Evolutionary conservation across 2,888 invertebrate genomes (phyloP).

Genomic region (Nomada ferruginata): DNA sequence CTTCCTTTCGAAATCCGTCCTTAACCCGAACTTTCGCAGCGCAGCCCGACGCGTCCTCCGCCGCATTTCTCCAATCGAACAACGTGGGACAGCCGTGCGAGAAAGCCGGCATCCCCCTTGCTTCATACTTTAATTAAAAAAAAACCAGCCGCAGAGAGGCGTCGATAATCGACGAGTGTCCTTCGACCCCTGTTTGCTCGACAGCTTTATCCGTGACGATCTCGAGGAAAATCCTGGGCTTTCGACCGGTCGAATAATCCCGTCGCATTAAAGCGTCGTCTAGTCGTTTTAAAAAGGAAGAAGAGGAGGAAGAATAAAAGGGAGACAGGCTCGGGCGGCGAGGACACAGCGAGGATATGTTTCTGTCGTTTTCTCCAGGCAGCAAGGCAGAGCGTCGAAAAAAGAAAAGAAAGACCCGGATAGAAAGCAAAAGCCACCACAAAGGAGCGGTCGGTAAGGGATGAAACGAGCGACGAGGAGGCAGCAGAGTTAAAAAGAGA

Average conservation of each 20-base stretch:
- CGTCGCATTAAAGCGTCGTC: constrained; percentile 67
- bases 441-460: constrained; percentile 35
- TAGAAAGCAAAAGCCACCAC: constrained; percentile 25
- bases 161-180: constrained; percentile 64
- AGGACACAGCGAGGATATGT: background rate
- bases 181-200: constrained; percentile 67
- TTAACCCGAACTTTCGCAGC: too few relatives aligned
- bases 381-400: constrained; percentile 14
- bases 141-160: constrained; percentile 49
- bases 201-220: constrained; percentile 66
- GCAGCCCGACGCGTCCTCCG: background rate
- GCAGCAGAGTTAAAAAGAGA: constrained; percentile 17
- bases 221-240: constrained; percentile 67
- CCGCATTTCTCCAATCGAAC: background rate
- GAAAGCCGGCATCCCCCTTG: constrained; percentile 34
- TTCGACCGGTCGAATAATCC: constrained; percentile 67
- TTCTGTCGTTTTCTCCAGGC: constrained; percentile 66
- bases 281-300: constrained; percentile 61
- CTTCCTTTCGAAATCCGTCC: background rate
- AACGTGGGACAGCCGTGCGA: constrained; percentile 6
- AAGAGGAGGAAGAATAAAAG: background rate
- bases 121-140: constrained; percentile 70
- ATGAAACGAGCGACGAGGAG: constrained; percentile 21
- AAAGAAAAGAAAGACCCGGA: constrained; percentile 7
- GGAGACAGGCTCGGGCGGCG: background rate